Evolutionary conservation across 2,888 invertebrate genomes (phyloP).

Genomic region (Erebia epiphron): DNA sequence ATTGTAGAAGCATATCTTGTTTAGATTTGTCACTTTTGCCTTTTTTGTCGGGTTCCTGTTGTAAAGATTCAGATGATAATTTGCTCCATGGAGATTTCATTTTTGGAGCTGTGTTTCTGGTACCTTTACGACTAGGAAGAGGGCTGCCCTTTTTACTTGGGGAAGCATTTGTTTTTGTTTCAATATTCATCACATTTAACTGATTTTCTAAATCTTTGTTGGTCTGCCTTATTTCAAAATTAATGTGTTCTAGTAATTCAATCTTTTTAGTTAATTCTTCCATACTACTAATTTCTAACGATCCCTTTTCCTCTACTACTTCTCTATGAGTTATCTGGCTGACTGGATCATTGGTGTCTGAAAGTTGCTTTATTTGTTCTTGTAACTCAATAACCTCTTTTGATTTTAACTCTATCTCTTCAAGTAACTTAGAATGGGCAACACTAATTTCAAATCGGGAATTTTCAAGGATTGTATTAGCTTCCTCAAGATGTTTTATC

Average conservation of each 20-base stretch:
- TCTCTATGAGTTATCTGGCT: slow-evolving; percentile 60
- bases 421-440: slow-evolving; percentile 78
- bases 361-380: slow-evolving; percentile 56
- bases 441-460: slow-evolving; percentile 77
- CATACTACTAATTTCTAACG: slow-evolving; percentile 73
- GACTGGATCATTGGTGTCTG: slow-evolving; percentile 40
- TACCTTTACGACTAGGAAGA: slow-evolving; percentile 66
- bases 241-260: slow-evolving; percentile 76
- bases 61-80: slow-evolving; percentile 64
- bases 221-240: slow-evolving; percentile 79
- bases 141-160: slow-evolving; percentile 70
- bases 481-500: slow-evolving; percentile 81
- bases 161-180: slow-evolving; percentile 57
- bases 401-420: slow-evolving; percentile 78
- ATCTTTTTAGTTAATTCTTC: slow-evolving; percentile 75
- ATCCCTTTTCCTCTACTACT: slow-evolving; percentile 83
- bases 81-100: slow-evolving; percentile 76
- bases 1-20: slow-evolving; percentile 68
- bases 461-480: slow-evolving; percentile 77
- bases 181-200: slow-evolving; percentile 60
- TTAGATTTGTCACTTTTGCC: slow-evolving; percentile 63
- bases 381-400: slow-evolving; percentile 67
- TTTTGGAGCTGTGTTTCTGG: slow-evolving; percentile 70
- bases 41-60: slow-evolving; percentile 70
- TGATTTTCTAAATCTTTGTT: slow-evolving; percentile 81